Base-by-base conservation (phyloP, 2,113 vertebrate species). In the Osmerus mordax region DNA sequence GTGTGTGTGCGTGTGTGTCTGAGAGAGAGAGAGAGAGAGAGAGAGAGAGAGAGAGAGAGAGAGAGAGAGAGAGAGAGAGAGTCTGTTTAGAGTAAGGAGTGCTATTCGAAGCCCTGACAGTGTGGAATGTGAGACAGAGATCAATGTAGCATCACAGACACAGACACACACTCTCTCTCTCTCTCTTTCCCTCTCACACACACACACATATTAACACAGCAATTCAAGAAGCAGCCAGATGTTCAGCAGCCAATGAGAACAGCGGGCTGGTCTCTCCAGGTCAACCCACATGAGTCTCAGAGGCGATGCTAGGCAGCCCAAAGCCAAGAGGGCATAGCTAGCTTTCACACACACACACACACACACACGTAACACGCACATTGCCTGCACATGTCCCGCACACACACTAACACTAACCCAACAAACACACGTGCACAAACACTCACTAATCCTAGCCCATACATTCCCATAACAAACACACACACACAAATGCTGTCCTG, bases 161-260 rank as follows among this genome's bases (percentile, higher is more conserved):
- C 3, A 62, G 19, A 62, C 60, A 62, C 60, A 62, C 60, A 59
- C 56, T 8, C 56, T 19, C n/a, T 19, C 56, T 19, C 56, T 19
- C 65, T 14, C 41, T 19, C 65, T 14, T n/a, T 28, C n/a, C 58
- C 18, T 52, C 67, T 71, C 74, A 73, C 61, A 76, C 61, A 67
- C 7, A 59, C 41, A 74, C 72, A 74, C 64, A 54, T 51, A 62
- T 23, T 23, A 19, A 62, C 25, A 62, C 25, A 71, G 7, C 55
- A 51, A 72, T 70, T 72, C 59, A 67, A 75, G 70, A 77, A 55
- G 61, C 67, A 23, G 80, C 88, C 90, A 92, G 89, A 92, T 91
- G 90, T 90, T 88, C 77, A 83, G 69, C 70, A 85, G 81, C 85
- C 86, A 88, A 87, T 86, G 83, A 87, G 82, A 55, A 81, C 58